Evolutionary conservation across 2,888 invertebrate genomes (phyloP), one percentile per base, ranked within the genome.

Genomic region (Chesias legatella): DNA sequence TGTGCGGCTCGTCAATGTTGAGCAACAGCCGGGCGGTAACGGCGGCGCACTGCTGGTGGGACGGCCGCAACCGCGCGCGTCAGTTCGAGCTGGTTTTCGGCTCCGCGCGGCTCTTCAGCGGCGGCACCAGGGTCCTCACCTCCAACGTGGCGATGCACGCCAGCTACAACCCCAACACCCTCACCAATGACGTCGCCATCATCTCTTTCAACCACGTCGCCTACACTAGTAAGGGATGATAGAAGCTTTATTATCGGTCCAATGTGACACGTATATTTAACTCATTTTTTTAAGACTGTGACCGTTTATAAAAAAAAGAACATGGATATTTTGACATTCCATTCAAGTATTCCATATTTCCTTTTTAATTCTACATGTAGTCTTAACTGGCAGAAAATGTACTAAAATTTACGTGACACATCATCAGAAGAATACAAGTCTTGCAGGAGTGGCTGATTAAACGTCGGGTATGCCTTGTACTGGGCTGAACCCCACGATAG

Each of bases 11-110:
- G 7, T 58, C 67, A n/a, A 54, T 64, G 60, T 41, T 67, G 48
- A 49, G 37, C 32, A 60, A 58, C 53, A 60, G 55, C 1, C 60
- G 58, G 27, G 49, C 63, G 3, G 52, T 67, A 28, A 66, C 68
- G 3, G 65, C 65, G 3, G 63, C 66, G 9, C 67, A 75, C 49
- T 75, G 73, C 56, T 73, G 74, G 76, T 50, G 51, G 27, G 60
- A 69, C 45, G 54, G 63, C 3, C 39, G 52, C 17, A 51, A 35
- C 35, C 65, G 66, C 31, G 78, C 73, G 10, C 54, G 59, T 7
- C 59, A 60, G 33, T 63, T 78, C 53, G 39, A 39, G 21, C 60
- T 76, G 10, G 74, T 75, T n/a, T 58, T 66, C 44, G 69, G 68
- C 37, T 60, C 66, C 5, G 43, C 48, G 6, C 33, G 59, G 0